These are phyloP conservation scores for Chrysogorgia sp. DNA, from an alignment of 92 coral and sea anemone genomes.

Conservation along the genomic window DNA sequence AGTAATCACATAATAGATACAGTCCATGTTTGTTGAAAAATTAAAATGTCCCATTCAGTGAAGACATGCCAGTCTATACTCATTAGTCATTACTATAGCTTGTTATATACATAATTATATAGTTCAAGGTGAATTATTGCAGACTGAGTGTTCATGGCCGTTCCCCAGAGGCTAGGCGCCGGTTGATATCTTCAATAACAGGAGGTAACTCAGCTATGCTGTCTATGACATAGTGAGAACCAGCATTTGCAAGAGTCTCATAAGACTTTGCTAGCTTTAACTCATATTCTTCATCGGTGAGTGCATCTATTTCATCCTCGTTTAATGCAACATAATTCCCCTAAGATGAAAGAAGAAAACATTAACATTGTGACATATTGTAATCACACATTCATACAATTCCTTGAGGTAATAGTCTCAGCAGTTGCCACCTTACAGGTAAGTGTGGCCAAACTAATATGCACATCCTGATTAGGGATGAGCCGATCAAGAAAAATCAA, in stretches of 20 bases:
- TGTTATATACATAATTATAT: too few species aligned
- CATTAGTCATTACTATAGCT: too few species aligned
- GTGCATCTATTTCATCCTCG: slow-evolving; percentile 82
- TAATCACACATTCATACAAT: too few species aligned
- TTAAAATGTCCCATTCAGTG: too few species aligned
- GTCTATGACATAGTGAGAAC: slow-evolving; percentile 97
- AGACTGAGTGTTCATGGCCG: slow-evolving; percentile 75
- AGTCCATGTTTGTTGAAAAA: too few species aligned
- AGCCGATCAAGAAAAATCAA: too few species aligned
- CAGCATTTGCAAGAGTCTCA: slow-evolving; percentile 93
- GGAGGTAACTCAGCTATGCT: slow-evolving; percentile 84
- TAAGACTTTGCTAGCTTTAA: slow-evolving; percentile 74
- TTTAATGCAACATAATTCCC: slow-evolving; percentile 95
- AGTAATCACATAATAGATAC: background rate
- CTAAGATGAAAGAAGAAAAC: slow-evolving; percentile 43
- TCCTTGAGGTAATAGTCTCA: too few species aligned
- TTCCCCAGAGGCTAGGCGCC: slow-evolving; percentile 89
- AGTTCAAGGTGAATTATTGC: too few species aligned
- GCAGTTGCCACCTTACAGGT: too few species aligned
- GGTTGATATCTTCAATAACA: slow-evolving; percentile 94
- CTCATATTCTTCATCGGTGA: slow-evolving; percentile 83
- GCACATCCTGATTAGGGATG: too few species aligned
- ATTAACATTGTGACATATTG: background rate
- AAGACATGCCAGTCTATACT: too few species aligned
- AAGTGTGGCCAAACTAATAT: too few species aligned